Conservation (phyloP, 2,888 invertebrate genomes). For the Ichneumoninae sp. region DNA sequence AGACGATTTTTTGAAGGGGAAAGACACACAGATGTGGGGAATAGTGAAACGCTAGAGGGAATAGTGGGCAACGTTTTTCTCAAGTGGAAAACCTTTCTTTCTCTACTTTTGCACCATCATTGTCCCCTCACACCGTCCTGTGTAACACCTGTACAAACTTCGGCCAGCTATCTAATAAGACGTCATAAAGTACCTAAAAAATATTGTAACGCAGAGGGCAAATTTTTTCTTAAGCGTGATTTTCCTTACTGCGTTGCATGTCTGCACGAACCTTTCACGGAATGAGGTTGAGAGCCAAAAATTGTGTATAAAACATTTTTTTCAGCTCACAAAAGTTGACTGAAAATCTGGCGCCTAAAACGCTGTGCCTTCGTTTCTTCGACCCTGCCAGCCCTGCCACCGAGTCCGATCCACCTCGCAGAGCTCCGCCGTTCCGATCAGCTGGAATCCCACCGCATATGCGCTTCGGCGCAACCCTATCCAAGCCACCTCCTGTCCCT, state of each 20-base stretch:
- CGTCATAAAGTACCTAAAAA: not conserved
- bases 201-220: not conserved
- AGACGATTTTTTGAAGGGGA: not conserved
- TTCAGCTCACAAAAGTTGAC: not conserved
- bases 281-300: not conserved
- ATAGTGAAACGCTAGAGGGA: not conserved
- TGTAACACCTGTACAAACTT: not conserved
- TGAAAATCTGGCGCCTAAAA: not conserved
- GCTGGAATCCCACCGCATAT: conserved; percentile 33
- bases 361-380: not conserved
- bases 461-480: not conserved
- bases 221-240: not conserved
- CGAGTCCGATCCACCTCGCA: not conserved
- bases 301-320: not conserved
- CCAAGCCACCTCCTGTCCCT: conserved; percentile 21
- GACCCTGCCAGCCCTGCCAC: not conserved
- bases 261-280: not conserved
- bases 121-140: not conserved
- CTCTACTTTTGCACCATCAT: not conserved
- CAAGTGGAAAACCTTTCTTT: not conserved
- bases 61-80: not conserved
- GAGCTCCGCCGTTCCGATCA: conserved; percentile 18
- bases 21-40: not conserved
- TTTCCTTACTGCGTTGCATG: not conserved
- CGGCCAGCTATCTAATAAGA: not conserved